Conservation (phyloP, 2,888 invertebrate genomes). For the Eupithecia subumbrata region DNA sequence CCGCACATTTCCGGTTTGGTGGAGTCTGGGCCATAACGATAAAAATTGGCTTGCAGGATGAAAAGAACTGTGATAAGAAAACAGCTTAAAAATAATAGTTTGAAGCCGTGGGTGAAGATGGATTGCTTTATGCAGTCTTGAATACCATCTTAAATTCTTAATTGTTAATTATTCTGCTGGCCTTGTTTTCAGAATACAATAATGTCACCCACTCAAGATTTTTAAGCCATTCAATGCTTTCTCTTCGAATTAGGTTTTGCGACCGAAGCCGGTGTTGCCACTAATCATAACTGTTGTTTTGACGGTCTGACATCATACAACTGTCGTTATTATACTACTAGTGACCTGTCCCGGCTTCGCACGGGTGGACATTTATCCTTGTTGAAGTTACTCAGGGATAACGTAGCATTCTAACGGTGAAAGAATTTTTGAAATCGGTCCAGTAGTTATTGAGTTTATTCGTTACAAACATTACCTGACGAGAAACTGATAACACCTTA, state of each 20-base stretch:
- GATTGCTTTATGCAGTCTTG: background rate
- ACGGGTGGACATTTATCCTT: no score
- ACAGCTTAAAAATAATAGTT: background rate
- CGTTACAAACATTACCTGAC: no score
- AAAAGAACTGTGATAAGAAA: background rate
- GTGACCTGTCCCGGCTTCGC: background rate
- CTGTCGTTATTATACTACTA: constrained; percentile 4
- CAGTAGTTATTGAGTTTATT: no score
- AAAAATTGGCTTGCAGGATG: no score
- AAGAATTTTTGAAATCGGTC: no score
- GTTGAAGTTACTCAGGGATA: no score
- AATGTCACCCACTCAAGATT: constrained; percentile 1
- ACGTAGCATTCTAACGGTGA: no score
- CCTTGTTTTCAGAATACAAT: constrained; percentile 1
- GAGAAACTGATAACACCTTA: no score
- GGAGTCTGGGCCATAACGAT: no score
- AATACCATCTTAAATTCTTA: background rate
- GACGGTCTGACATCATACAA: constrained; percentile 27
- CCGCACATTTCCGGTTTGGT: no score
- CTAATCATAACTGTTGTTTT: constrained; percentile 25
- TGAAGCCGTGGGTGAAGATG: background rate
- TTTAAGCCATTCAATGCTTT: constrained; percentile 10
- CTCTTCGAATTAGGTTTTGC: constrained; percentile 13
- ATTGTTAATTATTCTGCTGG: background rate
- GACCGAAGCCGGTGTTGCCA: background rate